phyloP scores from a whole-genome alignment of 2,797 vertebrate genomes.

The Onychomys arenicola region DNA sequence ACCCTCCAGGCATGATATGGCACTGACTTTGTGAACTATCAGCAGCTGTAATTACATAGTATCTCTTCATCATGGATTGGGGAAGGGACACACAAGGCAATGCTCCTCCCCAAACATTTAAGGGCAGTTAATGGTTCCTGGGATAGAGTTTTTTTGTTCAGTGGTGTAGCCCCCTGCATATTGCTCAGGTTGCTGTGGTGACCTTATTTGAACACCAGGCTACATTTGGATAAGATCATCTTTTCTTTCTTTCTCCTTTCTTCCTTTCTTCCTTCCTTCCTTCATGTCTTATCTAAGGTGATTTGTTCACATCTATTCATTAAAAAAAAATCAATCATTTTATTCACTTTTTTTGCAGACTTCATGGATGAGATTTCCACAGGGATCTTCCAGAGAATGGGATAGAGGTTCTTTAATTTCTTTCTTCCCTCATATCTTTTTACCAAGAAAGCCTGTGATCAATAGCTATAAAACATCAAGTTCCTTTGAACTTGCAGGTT shows the following conservation, averaged over 20 bases:
- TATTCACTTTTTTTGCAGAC: background rate
- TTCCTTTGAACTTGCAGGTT: conserved; percentile 8
- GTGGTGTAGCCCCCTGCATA: background rate
- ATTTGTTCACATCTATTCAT: background rate
- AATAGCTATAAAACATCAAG: background rate
- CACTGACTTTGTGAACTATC: background rate
- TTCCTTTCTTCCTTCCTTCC: background rate
- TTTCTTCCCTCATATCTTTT: background rate
- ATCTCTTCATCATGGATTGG: too few relatives aligned
- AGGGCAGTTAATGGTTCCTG: background rate
- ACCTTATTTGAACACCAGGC: background rate
- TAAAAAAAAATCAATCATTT: background rate
- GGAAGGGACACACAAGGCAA: too few relatives aligned
- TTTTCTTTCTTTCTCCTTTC: background rate
- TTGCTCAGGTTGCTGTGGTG: background rate
- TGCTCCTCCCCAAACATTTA: background rate
- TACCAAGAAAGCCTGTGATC: background rate
- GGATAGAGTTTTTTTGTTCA: background rate
- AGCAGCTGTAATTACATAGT: background rate
- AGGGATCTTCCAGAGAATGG: background rate
- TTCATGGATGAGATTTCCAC: background rate
- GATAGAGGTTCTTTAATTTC: background rate
- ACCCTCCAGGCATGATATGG: background rate
- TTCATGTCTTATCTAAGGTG: background rate
- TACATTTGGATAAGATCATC: background rate